Percentiles rank a stretch among this genome's conserved stretches.
Evolutionary conservation across 2,113 vertebrate species (phyloP).

Genomic region (Cygnus atratus): DNA sequence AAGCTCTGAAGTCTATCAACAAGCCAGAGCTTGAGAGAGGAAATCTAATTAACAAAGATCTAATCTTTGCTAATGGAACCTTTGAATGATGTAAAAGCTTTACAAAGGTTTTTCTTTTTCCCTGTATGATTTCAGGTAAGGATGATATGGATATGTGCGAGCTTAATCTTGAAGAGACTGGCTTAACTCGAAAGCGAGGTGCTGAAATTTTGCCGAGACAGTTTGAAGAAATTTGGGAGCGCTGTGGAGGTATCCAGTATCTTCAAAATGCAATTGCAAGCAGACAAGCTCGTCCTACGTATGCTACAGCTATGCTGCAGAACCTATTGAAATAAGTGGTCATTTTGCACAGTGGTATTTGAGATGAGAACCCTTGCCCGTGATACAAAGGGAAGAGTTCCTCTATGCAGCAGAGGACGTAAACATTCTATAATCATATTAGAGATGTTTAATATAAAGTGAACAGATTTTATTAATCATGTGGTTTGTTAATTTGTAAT

Average conservation of each 20-base stretch:
- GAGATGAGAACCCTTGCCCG: not conserved
- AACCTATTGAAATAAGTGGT: conserved; percentile 81
- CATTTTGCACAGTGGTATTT: not conserved
- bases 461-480: conserved; percentile 77
- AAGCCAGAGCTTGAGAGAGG: not conserved
- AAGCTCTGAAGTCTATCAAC: not conserved
- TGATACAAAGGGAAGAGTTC: conserved; percentile 71
- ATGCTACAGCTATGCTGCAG: conserved; percentile 97
- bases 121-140: conserved; percentile 80
- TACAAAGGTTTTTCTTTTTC: not conserved
- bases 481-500: conserved; percentile 70
- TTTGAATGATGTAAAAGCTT: not conserved
- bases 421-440: conserved; percentile 57
- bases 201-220: conserved; percentile 95
- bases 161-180: conserved; percentile 96
- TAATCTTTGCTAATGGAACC: not conserved
- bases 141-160: conserved; percentile 99
- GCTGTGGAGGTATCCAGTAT: conserved; percentile 93
- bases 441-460: conserved; percentile 73
- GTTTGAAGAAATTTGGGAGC: conserved; percentile 98
- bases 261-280: conserved; percentile 91
- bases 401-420: conserved; percentile 48
- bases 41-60: not conserved
- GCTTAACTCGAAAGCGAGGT: conserved; percentile 91
- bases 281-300: conserved; percentile 91